These are phyloP conservation scores for Scomber japonicus DNA, from an alignment of 2,113 vertebrate species.

Conservation along the genomic window DNA sequence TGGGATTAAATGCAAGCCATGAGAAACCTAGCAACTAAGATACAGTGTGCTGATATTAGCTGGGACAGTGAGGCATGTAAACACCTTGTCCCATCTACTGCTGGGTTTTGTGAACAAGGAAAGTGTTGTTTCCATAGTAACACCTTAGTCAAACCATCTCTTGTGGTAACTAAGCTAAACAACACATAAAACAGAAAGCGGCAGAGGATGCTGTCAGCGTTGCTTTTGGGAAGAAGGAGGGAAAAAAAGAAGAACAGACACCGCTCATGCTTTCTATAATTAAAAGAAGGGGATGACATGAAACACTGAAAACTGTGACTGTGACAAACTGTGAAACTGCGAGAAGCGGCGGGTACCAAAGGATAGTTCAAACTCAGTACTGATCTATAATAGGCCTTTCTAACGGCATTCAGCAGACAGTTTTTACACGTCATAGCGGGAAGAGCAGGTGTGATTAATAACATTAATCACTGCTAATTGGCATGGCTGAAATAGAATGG, in stretches of 20 bases:
- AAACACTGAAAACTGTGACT: not conserved
- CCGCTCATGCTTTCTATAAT: constrained; percentile 16
- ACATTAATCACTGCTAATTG: not conserved
- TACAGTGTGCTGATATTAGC: constrained; percentile 1
- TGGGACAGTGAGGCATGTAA: constrained; percentile 15
- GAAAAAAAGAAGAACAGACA: not conserved
- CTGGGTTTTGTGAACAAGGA: constrained; percentile 21
- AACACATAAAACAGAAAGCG: constrained; percentile 1
- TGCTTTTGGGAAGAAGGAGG: constrained; percentile 25
- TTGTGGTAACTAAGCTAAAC: constrained; percentile 20
- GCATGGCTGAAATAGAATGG: not conserved
- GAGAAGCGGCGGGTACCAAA: not conserved
- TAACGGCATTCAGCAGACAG: not conserved
- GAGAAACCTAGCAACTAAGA: not conserved
- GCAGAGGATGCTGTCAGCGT: constrained; percentile 33
- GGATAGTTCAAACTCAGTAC: not conserved
- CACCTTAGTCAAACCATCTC: constrained; percentile 24
- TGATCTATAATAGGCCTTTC: constrained; percentile 12
- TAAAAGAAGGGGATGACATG: not conserved
- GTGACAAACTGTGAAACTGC: not conserved
- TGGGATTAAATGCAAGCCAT: too few species aligned
- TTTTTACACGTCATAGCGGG: not conserved
- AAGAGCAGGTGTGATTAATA: constrained; percentile 5
- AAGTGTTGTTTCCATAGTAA: constrained; percentile 53
- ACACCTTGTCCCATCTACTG: constrained; percentile 30